Evolutionary conservation across 2,797 vertebrate genomes (phyloP), one percentile per base, ranked within the genome.

Genomic region (Trachurus trachurus): DNA sequence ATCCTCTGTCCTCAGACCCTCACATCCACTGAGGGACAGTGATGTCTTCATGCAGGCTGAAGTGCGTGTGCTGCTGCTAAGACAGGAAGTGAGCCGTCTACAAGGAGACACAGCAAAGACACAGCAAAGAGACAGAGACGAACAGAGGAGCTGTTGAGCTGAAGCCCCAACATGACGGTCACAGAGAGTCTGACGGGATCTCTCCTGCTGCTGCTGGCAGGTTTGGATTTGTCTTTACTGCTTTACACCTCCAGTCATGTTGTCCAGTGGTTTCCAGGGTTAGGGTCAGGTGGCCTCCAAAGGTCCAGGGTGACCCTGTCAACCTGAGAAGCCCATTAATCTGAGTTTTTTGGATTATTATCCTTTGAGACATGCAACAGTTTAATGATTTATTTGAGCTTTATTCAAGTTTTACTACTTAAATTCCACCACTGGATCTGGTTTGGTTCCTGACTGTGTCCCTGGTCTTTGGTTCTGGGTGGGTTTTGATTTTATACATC

Each of bases 181-280:
- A 11, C 13, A 0, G 22, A 31, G 2, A 22, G 26, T 4, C 39
- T 37, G 9, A 47, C 42, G 42, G 54, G 40, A 44, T 5, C 37
- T 1, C 68, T 87, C 75, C 60, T 80, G 76, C 54, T 87, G 12
- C 64, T 86, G 3, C 59, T 54, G 0, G 64, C 80, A 82, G 87
- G 87, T 90, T 74, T 0, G 0, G 0, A 4, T 29, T 63, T 17
- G 0, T 53, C 26, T 22, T 6, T 22, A 2, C 21, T 53, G 13
- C 52, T 26, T 53, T 6, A 1, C 22, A 13, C 9, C 9, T 6
- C 13, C 21, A 13, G 22, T 6, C 26, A 2, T 11, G 5, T 22
- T 52, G 50, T 22, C n/a, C 10, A 22, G 49, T 21, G 19, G 49
- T 50, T 50, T 52, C n/a, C n/a, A 22, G 11, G 5, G 0, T 47